Evolutionary conservation across 2,888 invertebrate genomes (phyloP).

Genomic region (Fabriciana adippe): DNA sequence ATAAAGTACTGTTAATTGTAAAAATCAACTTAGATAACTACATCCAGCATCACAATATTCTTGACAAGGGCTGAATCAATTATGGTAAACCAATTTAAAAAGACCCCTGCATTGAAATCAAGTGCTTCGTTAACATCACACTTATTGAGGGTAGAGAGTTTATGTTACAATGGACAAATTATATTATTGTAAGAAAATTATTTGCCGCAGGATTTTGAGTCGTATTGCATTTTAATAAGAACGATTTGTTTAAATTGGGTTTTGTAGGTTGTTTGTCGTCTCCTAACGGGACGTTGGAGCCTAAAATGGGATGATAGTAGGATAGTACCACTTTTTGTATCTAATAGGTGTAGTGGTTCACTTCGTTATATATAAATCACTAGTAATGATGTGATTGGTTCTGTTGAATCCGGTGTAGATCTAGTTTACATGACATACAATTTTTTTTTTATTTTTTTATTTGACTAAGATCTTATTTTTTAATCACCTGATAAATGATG

Average conservation of each 20-base stretch:
- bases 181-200: slow-evolving; percentile 14
- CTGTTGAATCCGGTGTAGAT: background rate
- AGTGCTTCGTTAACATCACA: background rate
- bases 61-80: background rate
- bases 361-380: slow-evolving; percentile 17
- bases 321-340: slow-evolving; percentile 39
- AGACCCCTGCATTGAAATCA: background rate
- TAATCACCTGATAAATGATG: too few species aligned
- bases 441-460: background rate
- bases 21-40: too few species aligned
- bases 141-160: slow-evolving; percentile 7
- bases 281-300: slow-evolving; percentile 53
- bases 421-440: background rate
- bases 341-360: slow-evolving; percentile 35
- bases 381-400: slow-evolving; percentile 9
- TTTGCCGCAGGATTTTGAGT: slow-evolving; percentile 8
- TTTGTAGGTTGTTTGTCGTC: slow-evolving; percentile 38
- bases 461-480: too few species aligned
- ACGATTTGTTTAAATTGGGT: slow-evolving; percentile 14
- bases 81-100: background rate
- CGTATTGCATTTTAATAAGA: slow-evolving; percentile 16
- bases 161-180: slow-evolving; percentile 19
- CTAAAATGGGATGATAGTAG: slow-evolving; percentile 59
- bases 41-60: too few species aligned
- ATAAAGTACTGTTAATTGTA: too few species aligned